Conservation (phyloP, 1,140 invertebrate genomes). For the Bombus affinis region DNA sequence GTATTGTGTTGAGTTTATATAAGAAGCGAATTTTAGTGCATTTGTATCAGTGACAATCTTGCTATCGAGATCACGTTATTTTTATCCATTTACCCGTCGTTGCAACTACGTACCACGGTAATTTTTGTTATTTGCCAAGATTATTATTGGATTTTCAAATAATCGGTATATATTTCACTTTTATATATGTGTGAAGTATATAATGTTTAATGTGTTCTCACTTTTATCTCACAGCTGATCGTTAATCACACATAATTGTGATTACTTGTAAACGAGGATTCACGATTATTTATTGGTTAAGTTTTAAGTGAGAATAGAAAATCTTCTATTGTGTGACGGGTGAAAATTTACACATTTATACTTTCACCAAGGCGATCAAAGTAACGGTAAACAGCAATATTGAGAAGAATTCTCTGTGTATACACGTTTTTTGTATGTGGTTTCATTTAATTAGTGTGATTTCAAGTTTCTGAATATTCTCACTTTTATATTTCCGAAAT, state of each 20-base stretch:
- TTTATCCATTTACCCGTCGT: constrained; percentile 6
- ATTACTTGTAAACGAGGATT: constrained; percentile 6
- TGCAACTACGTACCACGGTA: background rate
- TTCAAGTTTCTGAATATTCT: background rate
- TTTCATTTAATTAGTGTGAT: background rate
- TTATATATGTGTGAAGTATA: background rate
- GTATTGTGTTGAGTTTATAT: background rate
- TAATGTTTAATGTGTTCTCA: background rate
- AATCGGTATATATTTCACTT: background rate
- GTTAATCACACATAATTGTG: background rate
- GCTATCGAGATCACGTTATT: background rate
- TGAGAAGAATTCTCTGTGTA: constrained; percentile 26
- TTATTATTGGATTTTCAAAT: too few species aligned
- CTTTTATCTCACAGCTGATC: background rate
- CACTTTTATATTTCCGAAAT: background rate
- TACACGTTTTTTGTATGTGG: constrained; percentile 22
- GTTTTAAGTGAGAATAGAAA: background rate
- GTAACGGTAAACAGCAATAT: constrained; percentile 39
- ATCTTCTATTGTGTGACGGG: background rate
- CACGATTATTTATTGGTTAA: constrained; percentile 14
- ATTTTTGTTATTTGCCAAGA: background rate
- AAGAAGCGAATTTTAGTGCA: background rate
- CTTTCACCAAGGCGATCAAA: constrained; percentile 17
- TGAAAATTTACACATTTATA: constrained; percentile 34
- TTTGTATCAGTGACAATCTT: background rate